These are phyloP conservation scores for Balearica regulorum DNA, from an alignment of 2,797 vertebrate genomes.

Conservation along the genomic window DNA sequence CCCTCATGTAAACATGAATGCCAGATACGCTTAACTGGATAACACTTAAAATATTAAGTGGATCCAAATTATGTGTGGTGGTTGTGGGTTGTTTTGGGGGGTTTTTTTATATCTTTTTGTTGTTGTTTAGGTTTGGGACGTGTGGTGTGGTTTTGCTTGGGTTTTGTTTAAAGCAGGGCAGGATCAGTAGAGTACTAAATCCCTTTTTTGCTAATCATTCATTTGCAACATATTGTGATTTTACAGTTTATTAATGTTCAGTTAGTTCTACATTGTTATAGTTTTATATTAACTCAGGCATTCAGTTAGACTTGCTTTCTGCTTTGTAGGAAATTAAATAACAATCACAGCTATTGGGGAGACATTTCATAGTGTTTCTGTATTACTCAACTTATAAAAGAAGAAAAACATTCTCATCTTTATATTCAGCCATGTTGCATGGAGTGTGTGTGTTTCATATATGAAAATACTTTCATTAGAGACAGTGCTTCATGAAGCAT, in stretches of 20 bases:
- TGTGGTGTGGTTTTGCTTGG: neutral
- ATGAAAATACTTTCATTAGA: neutral
- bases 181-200: neutral
- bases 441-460: neutral
- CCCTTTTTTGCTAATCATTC: neutral
- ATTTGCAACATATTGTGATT: neutral
- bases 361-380: neutral
- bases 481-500: neutral
- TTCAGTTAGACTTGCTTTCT: neutral
- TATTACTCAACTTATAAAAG: constrained; percentile 6
- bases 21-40: neutral
- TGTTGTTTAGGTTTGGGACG: neutral
- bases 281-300: neutral
- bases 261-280: neutral
- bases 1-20: neutral
- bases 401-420: neutral
- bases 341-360: neutral
- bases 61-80: neutral
- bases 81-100: neutral
- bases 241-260: neutral
- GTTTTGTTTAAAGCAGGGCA: neutral
- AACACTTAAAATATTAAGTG: neutral
- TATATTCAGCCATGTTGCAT: neutral
- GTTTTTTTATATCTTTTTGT: neutral
- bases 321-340: neutral